Evolutionary conservation across 1,140 invertebrate genomes (phyloP), one percentile per base, ranked within the genome.

Genomic region (Magallana gigas): DNA sequence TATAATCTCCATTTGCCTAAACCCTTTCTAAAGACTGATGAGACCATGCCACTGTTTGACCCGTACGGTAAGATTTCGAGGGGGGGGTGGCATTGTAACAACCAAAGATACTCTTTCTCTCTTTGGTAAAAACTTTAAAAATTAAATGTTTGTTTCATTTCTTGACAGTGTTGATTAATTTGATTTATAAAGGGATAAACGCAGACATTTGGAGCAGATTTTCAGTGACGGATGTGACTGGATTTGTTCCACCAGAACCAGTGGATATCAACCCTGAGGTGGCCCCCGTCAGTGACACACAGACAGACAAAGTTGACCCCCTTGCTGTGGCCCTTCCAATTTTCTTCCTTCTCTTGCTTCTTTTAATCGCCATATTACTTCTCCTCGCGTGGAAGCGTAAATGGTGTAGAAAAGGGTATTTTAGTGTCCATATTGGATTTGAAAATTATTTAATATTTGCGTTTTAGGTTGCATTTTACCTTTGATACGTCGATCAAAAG

Each of bases 1-100:
- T 71, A 71, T 23, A 71, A 71, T 12, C 68, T 71, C 18, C 68
- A 71, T 71, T 18, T 71, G 18, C 68, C 68, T 11, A 71, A 71
- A 71, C 68, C 68, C 8, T 71, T 71, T 23, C 18, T 71, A 6
- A 8, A 71, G 12, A 71, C 68, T 11, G 36, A 18, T 4, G 68
- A 71, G 36, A 12, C 36, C 68, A 18, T 71, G 9, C 8, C 8
- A 8, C 12, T 71, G 36, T 11, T 71, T 71, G 36, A 71, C 2
- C 68, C 18, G 29, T 62, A n/a, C 18, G 60, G 60, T 62, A 62
- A 62, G 60, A n/a, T 62, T 14, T 14, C 11, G 23, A 23, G 23
- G 23, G 23, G 23, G 23, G 23, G 23, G 23, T 48, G 36, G 36
- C 36, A 48, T 48, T 48, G 36, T 48, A 48, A 48, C 36, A 48